phyloP scores from a whole-genome alignment of 2,888 invertebrate species.

The Agrochola litura region DNA sequence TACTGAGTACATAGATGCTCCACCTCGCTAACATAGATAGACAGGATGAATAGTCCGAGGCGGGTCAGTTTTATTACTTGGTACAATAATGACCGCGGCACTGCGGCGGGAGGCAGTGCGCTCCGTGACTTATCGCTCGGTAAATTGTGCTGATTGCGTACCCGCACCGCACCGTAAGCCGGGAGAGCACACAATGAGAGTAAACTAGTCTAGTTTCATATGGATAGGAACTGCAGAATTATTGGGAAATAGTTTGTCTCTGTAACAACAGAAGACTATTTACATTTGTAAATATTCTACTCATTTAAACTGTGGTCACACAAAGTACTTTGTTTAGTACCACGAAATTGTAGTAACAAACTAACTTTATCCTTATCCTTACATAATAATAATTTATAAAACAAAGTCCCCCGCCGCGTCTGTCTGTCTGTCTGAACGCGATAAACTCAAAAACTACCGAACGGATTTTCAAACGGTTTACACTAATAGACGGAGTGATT shows the following conservation, averaged over 20 bases:
- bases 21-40: no score
- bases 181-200: neutral
- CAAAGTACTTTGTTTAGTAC: neutral
- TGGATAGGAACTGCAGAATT: neutral
- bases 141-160: neutral
- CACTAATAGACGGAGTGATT: no score
- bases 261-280: neutral
- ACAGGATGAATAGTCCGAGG: no score
- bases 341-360: neutral
- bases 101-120: neutral
- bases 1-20: no score
- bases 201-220: neutral
- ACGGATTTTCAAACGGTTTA: no score
- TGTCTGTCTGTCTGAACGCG: no score
- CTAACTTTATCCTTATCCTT: no score
- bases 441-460: no score
- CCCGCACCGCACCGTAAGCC: neutral
- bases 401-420: no score
- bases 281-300: neutral
- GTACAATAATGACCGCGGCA: neutral
- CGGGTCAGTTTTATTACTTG: neutral
- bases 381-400: no score
- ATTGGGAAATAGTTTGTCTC: neutral
- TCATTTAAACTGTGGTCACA: neutral
- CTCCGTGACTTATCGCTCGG: conserved; percentile 1